Evolutionary conservation across 2,888 invertebrate genomes (phyloP), one percentile per base, ranked within the genome.

Genomic region (Deroplatys truncata): DNA sequence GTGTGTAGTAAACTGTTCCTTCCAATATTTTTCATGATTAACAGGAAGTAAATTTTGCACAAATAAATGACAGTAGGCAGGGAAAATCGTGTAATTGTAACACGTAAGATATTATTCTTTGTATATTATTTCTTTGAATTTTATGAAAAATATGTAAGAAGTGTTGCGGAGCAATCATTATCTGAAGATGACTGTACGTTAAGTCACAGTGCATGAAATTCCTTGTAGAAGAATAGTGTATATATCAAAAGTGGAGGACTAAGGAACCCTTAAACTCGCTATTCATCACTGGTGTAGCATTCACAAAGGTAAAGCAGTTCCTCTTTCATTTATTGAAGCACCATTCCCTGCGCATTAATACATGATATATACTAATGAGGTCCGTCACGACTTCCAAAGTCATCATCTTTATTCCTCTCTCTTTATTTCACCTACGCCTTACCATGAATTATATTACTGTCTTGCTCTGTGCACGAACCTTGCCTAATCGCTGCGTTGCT

Each of bases 341-440:
- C 56, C 87, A 87, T 72, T 29, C 31, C 25, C 28, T 82, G 56
- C 88, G 49, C 88, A 90, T 90, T 90, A 90, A 89, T 90, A 89
- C 82, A 87, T 89, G 89, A 90, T 90, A 88, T 89, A 88, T 88
- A 89, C 89, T 90, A 89, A 89, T 89, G 89, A 88, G 84, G 82
- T 72, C 83, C 84, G 85, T 89, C 85, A 85, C 89, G 82, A 85
- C 29, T 85, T 49, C 84, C 82, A 49, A 49, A 72, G 56, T 35
- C 85, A 89, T 89, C 85, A 89, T 89, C 89, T 89, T 85, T 89
- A 89, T 88, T 88, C 29, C 82, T 29, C 28, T 49, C 85, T 83
- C 84, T 88, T 88, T 86, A 88, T 85, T 88, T 90, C 90, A 88
- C 90, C 88, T 86, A 90, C 88, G 88, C 88, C 89, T 88, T 84